phyloP scores from a whole-genome alignment of 2,797 vertebrate species.

The Nyctalus aviator region DNA sequence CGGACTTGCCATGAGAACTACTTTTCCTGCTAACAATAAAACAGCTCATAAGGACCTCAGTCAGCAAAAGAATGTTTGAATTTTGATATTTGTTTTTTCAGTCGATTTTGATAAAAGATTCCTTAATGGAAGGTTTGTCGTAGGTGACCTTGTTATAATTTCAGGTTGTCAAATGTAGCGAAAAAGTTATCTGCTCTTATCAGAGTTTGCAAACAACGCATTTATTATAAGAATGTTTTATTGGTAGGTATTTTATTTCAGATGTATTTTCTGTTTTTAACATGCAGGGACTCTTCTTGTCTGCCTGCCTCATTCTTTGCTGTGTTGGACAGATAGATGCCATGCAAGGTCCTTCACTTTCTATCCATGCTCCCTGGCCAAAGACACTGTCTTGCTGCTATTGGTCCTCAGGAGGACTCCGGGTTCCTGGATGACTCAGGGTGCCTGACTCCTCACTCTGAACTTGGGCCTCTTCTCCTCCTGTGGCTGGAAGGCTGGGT shows the following conservation, averaged over 20 bases:
- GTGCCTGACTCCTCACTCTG: neutral
- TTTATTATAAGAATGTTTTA: neutral
- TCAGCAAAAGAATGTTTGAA: neutral
- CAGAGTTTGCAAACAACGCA: neutral
- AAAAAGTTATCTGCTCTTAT: neutral
- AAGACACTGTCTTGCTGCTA: neutral
- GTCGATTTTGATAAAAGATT: neutral
- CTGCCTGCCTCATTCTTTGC: neutral
- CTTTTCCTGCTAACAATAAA: neutral
- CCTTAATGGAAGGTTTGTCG: slow-evolving; percentile 5
- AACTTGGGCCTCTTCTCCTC: neutral
- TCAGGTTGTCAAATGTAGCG: neutral
- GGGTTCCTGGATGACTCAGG: neutral
- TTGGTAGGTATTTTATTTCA: slow-evolving; percentile 33
- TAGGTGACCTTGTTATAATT: neutral
- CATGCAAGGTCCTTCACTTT: neutral
- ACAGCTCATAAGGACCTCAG: neutral
- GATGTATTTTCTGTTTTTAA: neutral
- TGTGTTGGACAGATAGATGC: neutral
- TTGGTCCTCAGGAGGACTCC: neutral
- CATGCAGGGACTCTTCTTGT: neutral
- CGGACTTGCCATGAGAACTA: neutral
- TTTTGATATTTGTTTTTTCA: neutral
- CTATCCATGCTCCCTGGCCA: neutral
- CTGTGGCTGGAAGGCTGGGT: neutral